Evolutionary conservation across 2,113 vertebrate genomes (phyloP).

Genomic region (Burhinus oedicnemus): DNA sequence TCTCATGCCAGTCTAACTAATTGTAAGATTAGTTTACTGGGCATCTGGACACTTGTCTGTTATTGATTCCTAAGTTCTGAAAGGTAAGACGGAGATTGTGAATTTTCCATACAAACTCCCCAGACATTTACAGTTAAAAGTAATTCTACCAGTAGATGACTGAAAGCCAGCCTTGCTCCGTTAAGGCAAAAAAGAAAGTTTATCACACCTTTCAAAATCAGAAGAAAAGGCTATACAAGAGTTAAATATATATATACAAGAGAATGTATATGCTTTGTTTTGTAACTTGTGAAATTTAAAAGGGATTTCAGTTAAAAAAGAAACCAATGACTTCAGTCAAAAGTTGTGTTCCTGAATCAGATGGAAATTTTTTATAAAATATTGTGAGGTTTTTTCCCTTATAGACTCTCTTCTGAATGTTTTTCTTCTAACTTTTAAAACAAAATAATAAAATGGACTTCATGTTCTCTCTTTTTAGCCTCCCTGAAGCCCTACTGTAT

Average conservation of each 20-base stretch:
- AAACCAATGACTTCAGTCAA: not conserved
- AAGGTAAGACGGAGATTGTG: not conserved
- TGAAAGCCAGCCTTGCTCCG: not conserved
- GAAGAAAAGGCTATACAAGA: not conserved
- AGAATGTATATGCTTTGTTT: not conserved
- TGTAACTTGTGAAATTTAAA: not conserved
- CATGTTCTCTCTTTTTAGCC: not conserved
- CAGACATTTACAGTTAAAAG: not conserved
- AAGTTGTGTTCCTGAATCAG: not conserved
- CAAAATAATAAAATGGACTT: not conserved
- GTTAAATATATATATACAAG: not conserved
- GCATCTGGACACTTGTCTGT: not conserved
- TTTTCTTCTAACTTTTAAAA: not conserved
- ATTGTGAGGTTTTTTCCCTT: not conserved
- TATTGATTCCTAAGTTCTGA: not conserved
- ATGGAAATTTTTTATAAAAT: not conserved
- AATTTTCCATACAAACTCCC: not conserved
- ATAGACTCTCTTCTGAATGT: not conserved
- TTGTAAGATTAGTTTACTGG: not conserved
- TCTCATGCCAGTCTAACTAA: not conserved
- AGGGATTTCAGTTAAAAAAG: not conserved
- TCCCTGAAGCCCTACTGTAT: not conserved
- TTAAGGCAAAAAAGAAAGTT: not conserved
- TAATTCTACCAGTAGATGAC: not conserved
- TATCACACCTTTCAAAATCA: not conserved